Percentiles rank a stretch among this genome's conserved stretches.
Conservation (phyloP, 1,140 invertebrate species). For the Magallana gigas region DNA sequence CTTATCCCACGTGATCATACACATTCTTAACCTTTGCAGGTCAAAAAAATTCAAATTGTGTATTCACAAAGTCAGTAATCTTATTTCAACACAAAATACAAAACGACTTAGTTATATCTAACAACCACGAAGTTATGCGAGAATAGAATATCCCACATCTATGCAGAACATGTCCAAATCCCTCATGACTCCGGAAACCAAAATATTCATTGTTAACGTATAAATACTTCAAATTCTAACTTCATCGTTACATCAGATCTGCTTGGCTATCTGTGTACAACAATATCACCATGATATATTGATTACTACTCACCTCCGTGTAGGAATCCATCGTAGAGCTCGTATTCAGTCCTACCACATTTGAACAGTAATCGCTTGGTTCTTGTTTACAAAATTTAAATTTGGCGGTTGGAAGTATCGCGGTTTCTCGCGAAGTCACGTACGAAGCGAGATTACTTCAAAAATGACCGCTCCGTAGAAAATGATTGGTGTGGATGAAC, state of each 20-base stretch:
- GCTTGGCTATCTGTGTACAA: background rate
- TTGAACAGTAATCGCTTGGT: background rate
- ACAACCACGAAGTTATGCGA: background rate
- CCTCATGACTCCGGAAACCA: no score
- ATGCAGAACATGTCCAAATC: no score
- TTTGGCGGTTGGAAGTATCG: slow-evolving; percentile 66
- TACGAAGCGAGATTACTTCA: background rate
- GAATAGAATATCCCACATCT: background rate
- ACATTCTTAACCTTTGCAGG: slow-evolving; percentile 3
- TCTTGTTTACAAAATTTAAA: slow-evolving; percentile 58
- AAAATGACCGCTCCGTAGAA: no score
- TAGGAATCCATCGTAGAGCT: slow-evolving; percentile 62
- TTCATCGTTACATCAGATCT: no score
- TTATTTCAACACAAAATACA: no score
- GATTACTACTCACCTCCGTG: slow-evolving; percentile 62
- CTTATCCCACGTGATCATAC: background rate
- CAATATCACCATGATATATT: background rate
- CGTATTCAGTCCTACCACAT: slow-evolving; percentile 17
- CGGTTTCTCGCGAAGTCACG: slow-evolving; percentile 52
- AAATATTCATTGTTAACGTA: no score
- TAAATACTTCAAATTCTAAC: no score
- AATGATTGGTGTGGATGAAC: no score
- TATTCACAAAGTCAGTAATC: background rate
- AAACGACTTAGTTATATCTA: no score
- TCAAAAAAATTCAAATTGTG: background rate